These are phyloP conservation scores for Gallinago paraguaiae DNA, from an alignment of 2,113 vertebrate genomes.

Conservation along the genomic window DNA sequence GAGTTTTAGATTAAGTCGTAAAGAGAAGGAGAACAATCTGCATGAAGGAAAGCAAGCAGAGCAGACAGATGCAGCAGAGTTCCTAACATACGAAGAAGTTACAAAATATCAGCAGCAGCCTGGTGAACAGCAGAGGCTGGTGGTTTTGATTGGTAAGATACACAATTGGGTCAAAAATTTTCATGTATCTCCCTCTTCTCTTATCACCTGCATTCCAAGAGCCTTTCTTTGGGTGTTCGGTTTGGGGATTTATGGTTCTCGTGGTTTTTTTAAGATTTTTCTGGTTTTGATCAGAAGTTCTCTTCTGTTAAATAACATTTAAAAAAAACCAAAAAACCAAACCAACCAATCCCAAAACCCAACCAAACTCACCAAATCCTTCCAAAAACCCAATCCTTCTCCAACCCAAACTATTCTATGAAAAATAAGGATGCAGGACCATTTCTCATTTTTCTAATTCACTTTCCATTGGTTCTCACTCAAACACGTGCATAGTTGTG, in stretches of 20 bases:
- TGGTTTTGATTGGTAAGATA: constrained; percentile 88
- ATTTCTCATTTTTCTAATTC: neutral
- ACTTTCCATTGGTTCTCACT: neutral
- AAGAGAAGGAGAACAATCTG: constrained; percentile 74
- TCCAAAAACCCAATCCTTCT: neutral
- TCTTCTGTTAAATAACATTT: neutral
- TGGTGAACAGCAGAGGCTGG: constrained; percentile 85
- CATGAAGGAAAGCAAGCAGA: constrained; percentile 73
- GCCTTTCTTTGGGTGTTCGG: neutral
- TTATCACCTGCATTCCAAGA: neutral
- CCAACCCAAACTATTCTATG: neutral
- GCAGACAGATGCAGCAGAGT: constrained; percentile 63
- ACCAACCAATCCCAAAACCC: neutral
- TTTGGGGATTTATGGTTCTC: neutral
- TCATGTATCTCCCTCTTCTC: neutral
- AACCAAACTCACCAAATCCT: neutral
- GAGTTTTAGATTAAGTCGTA: constrained; percentile 87
- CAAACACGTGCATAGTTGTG: neutral
- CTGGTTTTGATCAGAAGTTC: neutral
- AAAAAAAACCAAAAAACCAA: neutral
- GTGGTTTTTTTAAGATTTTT: neutral
- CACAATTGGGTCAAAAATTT: neutral
- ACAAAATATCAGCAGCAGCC: constrained; percentile 82
- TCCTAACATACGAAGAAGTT: constrained; percentile 92
- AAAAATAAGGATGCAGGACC: neutral